Percentiles rank a stretch among this genome's conserved stretches.
These are phyloP conservation scores for Dasyornis broadbenti DNA, from an alignment of 2,113 vertebrate genomes.

Conservation along the genomic window DNA sequence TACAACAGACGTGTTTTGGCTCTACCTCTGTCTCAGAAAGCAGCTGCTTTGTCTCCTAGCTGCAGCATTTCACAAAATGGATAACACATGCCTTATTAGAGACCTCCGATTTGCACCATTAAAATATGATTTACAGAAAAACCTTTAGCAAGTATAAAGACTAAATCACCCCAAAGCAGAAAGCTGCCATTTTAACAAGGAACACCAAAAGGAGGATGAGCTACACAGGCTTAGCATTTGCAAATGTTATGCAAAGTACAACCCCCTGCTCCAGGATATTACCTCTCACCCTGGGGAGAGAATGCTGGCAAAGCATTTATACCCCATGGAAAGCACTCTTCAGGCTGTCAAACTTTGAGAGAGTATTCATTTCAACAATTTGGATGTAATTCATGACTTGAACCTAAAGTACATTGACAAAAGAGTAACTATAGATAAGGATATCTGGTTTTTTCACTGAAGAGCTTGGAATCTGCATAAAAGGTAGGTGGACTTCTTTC, in stretches of 20 bases:
- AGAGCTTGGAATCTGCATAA: slow-evolving; percentile 36
- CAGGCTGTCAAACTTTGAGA: slow-evolving; percentile 42
- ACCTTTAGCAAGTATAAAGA: not conserved
- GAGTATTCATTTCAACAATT: slow-evolving; percentile 25
- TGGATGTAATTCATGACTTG: slow-evolving; percentile 18
- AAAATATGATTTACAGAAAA: slow-evolving; percentile 21
- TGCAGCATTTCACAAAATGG: slow-evolving; percentile 56
- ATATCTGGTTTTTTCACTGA: slow-evolving; percentile 35
- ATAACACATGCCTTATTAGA: slow-evolving; percentile 52
- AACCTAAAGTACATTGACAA: not conserved
- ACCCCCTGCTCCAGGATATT: slow-evolving; percentile 60
- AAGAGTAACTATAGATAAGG: not conserved
- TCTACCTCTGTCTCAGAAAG: slow-evolving; percentile 44
- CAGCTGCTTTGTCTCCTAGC: slow-evolving; percentile 55
- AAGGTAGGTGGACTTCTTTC: slow-evolving; percentile 62
- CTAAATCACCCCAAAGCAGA: not conserved
- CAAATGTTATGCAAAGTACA: slow-evolving; percentile 17
- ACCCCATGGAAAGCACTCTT: slow-evolving; percentile 61
- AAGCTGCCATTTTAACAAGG: not conserved
- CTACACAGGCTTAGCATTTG: not conserved
- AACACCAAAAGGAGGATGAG: not conserved
- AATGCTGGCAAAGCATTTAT: slow-evolving; percentile 59
- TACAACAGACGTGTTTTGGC: slow-evolving; percentile 25
- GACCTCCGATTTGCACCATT: slow-evolving; percentile 14
- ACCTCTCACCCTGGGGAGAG: slow-evolving; percentile 62